Percentiles rank a stretch among this genome's conserved stretches.
phyloP scores from a whole-genome alignment of 2,113 vertebrate genomes.

The Mesocricetus auratus region DNA sequence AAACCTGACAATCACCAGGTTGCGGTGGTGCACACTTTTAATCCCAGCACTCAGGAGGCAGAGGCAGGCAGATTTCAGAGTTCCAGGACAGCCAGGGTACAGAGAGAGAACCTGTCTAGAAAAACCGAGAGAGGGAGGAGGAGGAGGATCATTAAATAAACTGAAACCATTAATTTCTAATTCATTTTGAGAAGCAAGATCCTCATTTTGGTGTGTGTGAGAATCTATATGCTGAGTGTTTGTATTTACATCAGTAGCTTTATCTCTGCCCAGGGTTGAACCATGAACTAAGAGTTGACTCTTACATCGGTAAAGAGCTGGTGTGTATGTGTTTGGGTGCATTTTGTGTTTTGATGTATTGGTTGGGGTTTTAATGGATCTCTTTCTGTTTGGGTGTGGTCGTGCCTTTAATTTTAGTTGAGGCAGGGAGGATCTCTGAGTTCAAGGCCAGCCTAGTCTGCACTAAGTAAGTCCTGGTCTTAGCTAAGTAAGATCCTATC shows the following conservation, averaged over 20 bases:
- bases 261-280: not conserved
- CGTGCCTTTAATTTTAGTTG: not conserved
- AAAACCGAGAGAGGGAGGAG: too few relatives aligned
- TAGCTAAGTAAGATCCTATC: not conserved
- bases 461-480: not conserved
- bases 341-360: conserved; percentile 11
- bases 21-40: not conserved
- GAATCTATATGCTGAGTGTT: conserved; percentile 9
- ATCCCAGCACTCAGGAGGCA: not conserved
- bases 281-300: conserved; percentile 30
- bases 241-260: not conserved
- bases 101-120: not conserved
- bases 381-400: not conserved
- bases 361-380: not conserved
- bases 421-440: not conserved
- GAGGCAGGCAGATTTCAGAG: not conserved
- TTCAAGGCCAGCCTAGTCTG: not conserved
- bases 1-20: too few relatives aligned
- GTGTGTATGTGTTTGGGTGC: not conserved
- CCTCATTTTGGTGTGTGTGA: not conserved
- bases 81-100: not conserved
- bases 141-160: not conserved
- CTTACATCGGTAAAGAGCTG: not conserved
- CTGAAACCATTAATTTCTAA: not conserved
- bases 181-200: conserved; percentile 36